phyloP scores from a whole-genome alignment of 2,888 invertebrate genomes.

The Epinotia bilunana region DNA sequence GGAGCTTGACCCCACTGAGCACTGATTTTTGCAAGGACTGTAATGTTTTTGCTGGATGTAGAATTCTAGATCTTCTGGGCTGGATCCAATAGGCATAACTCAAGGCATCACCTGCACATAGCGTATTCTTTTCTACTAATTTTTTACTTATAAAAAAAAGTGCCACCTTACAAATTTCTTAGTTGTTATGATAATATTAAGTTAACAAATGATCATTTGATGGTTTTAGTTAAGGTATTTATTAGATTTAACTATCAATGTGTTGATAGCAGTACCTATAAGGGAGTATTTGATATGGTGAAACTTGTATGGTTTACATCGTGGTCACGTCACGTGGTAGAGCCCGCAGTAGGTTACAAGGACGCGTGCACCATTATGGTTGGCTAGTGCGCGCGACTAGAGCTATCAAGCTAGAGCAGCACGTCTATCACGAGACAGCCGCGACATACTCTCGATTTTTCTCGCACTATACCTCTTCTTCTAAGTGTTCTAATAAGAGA shows the following conservation, averaged over 20 bases:
- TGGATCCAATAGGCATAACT: too few species aligned
- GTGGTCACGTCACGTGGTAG: neutral
- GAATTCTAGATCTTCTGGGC: too few species aligned
- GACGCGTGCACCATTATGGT: neutral
- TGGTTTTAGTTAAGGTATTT: conserved; percentile 21
- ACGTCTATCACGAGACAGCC: too few species aligned
- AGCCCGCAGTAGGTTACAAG: neutral
- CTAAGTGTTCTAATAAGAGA: too few species aligned
- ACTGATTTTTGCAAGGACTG: too few species aligned
- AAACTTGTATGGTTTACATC: neutral
- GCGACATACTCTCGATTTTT: too few species aligned
- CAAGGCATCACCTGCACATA: too few species aligned
- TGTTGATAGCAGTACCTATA: neutral
- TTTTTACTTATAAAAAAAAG: neutral
- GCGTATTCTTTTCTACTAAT: neutral
- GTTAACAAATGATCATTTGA: neutral
- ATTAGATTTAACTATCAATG: neutral
- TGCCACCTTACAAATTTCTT: neutral
- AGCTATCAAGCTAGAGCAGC: too few species aligned
- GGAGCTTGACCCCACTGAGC: too few species aligned
- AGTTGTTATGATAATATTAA: neutral
- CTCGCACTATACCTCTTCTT: too few species aligned
- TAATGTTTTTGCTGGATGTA: too few species aligned
- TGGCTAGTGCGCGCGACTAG: neutral
- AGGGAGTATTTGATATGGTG: neutral